A percentile compares a stretch with the other conserved stretches of the same genome.
These are phyloP conservation scores for Mesaphorura yosii DNA, from an alignment of 1,140 invertebrate genomes.

Conservation along the genomic window DNA sequence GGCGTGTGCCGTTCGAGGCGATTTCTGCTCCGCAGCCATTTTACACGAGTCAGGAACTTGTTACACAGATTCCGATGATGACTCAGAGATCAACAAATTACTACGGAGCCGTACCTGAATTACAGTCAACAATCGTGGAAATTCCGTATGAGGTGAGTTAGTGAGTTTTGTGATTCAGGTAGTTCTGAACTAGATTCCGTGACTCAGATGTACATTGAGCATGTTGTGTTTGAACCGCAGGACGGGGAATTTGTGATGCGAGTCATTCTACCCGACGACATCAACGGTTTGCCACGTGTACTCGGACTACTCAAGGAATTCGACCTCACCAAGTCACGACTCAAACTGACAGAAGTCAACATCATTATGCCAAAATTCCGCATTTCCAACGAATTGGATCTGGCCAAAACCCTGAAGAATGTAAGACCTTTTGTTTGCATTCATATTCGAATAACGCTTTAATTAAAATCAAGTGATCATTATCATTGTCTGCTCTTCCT, in stretches of 20 bases:
- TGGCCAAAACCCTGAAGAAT: background rate
- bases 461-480: background rate
- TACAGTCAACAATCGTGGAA: constrained; percentile 1
- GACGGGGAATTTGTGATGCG: background rate
- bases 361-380: constrained; percentile 2
- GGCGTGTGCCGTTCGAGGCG: background rate
- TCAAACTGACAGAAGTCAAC: constrained; percentile 2
- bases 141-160: constrained; percentile 1
- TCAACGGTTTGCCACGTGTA: background rate
- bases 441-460: no score
- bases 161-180: no score
- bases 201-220: no score
- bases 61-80: constrained; percentile 1
- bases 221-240: no score
- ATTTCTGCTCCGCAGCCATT: background rate
- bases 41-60: background rate
- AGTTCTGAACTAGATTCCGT: no score
- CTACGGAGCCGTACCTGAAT: background rate
- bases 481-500: background rate
- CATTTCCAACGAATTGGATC: no score
- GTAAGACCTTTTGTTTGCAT: no score
- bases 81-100: no score
- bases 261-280: background rate
- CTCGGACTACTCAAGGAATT: no score
- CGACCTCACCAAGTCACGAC: no score